Conservation (phyloP, 1,140 invertebrate genomes). For the Nixonia krombeini region DNA sequence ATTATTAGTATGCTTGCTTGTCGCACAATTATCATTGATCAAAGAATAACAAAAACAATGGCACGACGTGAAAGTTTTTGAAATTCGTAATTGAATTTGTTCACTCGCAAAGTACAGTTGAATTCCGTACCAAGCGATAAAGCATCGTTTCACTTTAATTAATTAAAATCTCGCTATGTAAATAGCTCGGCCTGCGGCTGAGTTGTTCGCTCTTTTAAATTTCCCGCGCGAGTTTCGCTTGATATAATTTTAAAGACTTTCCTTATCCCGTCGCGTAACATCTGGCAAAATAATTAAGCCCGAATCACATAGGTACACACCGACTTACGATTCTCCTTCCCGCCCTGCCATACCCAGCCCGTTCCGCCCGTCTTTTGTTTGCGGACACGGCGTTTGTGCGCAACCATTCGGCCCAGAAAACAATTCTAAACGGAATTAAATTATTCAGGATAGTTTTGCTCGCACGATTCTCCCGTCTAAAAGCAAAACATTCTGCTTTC, state of each 20-base stretch:
- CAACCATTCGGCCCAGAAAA: conserved; percentile 5
- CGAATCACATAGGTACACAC: conserved; percentile 8
- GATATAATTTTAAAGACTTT: conserved; percentile 29
- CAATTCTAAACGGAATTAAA: conserved; percentile 8
- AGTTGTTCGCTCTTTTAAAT: conserved; percentile 9
- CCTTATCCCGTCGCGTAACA: conserved; percentile 13
- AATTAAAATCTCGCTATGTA: conserved; percentile 27
- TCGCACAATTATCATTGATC: no score
- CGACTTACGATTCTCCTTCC: not conserved
- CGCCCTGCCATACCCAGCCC: not conserved
- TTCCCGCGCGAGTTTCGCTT: conserved; percentile 14
- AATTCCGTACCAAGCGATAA: not conserved
- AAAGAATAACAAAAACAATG: no score
- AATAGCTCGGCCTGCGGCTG: conserved; percentile 13
- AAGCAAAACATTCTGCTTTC: conserved; percentile 3
- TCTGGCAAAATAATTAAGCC: conserved; percentile 37
- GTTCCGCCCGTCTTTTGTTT: conserved; percentile 5
- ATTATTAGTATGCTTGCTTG: no score
- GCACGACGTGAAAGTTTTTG: no score
- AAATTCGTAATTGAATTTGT: no score
- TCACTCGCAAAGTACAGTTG: not conserved
- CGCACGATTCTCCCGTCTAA: not conserved
- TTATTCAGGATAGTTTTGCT: conserved; percentile 7
- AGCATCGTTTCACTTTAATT: conserved; percentile 3
- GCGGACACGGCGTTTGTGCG: not conserved